These are phyloP conservation scores for Acipenser ruthenus DNA, from an alignment of 2,797 vertebrate species.

Conservation along the genomic window DNA sequence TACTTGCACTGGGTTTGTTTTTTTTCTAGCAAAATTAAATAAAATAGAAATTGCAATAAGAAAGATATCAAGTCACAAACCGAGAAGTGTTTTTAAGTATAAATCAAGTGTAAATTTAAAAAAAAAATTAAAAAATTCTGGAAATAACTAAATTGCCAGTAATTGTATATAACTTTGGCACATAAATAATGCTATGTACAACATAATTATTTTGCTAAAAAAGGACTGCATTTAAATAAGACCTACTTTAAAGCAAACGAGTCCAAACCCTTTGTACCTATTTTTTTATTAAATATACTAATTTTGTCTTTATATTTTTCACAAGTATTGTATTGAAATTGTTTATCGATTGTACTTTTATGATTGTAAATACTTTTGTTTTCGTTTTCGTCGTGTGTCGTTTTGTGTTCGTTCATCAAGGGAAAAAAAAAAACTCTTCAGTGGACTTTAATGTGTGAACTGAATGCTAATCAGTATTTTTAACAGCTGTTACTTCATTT, in stretches of 20 bases:
- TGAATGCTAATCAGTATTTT: slow-evolving; percentile 69
- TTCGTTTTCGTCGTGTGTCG: slow-evolving; percentile 57
- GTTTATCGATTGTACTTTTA: slow-evolving; percentile 75
- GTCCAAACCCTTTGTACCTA: slow-evolving; percentile 73
- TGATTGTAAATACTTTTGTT: slow-evolving; percentile 74
- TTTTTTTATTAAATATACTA: slow-evolving; percentile 80
- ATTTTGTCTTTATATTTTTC: slow-evolving; percentile 81
- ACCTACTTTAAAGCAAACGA: slow-evolving; percentile 57
- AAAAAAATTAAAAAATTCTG: slow-evolving; percentile 33
- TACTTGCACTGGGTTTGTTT: slow-evolving; percentile 73
- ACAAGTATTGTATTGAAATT: slow-evolving; percentile 79
- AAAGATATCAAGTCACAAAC: slow-evolving; percentile 49
- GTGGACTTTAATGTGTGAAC: slow-evolving; percentile 49
- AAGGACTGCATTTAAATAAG: slow-evolving; percentile 66
- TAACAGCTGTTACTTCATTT: slow-evolving; percentile 62
- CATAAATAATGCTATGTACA: slow-evolving; percentile 63
- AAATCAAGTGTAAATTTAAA: slow-evolving; percentile 58
- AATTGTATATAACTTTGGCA: slow-evolving; percentile 68
- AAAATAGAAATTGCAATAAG: slow-evolving; percentile 44
- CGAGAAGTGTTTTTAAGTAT: slow-evolving; percentile 67
- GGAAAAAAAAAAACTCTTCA: slow-evolving; percentile 21
- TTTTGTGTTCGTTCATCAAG: slow-evolving; percentile 46
- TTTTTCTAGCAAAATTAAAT: slow-evolving; percentile 67
- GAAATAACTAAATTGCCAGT: slow-evolving; percentile 44
- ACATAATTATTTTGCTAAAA: slow-evolving; percentile 70